These are phyloP conservation scores for Notamacropus eugenii DNA, from an alignment of 2,797 vertebrate genomes.

Conservation along the genomic window DNA sequence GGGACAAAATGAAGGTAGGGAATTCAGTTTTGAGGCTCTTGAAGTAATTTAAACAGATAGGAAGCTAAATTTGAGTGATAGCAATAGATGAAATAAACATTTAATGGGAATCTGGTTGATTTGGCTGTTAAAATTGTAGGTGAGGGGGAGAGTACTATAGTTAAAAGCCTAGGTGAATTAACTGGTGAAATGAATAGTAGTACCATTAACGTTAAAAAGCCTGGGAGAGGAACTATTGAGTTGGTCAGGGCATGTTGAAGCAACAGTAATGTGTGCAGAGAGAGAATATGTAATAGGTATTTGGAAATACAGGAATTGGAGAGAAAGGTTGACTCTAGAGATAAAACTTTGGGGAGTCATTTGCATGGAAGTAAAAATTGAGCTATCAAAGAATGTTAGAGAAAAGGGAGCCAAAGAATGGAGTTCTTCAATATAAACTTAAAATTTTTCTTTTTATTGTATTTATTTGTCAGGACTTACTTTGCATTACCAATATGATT, in stretches of 20 bases:
- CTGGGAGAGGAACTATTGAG: neutral
- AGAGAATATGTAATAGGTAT: neutral
- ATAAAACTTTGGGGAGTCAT: neutral
- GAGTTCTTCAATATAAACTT: neutral
- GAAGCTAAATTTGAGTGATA: neutral
- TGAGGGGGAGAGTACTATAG: neutral
- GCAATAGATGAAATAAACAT: neutral
- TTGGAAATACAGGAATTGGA: neutral
- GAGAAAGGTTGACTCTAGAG: neutral
- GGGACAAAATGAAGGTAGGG: neutral
- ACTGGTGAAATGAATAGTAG: neutral
- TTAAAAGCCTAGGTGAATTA: neutral
- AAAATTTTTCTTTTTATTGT: neutral
- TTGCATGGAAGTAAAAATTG: neutral
- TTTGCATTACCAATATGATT: neutral
- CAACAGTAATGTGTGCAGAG: neutral
- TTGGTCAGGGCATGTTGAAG: neutral
- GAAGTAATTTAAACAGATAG: neutral
- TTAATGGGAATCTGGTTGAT: neutral
- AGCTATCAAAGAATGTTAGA: neutral
- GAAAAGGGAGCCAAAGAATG: neutral
- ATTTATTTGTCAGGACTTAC: neutral
- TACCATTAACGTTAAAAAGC: neutral
- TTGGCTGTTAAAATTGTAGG: neutral
- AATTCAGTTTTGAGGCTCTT: neutral